phyloP scores from a whole-genome alignment of 2,113 vertebrate species.

The Pedetes capensis region DNA sequence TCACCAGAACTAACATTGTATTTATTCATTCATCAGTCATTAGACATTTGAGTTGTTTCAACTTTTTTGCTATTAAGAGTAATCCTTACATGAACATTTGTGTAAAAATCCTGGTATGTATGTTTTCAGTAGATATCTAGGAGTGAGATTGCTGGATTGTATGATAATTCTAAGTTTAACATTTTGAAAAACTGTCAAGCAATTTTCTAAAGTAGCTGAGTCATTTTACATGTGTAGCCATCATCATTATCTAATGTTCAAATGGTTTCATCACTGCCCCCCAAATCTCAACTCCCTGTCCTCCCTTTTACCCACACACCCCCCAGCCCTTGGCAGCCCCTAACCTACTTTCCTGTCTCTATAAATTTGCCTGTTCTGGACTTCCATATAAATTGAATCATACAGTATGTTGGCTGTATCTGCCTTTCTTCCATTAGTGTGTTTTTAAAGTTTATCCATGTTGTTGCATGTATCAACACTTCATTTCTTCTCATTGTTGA shows the following conservation, averaged over 20 bases:
- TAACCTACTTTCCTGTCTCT: background rate
- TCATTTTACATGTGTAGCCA: background rate
- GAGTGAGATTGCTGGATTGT: background rate
- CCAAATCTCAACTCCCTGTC: too few species aligned
- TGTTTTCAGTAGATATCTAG: background rate
- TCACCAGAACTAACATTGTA: background rate
- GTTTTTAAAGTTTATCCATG: background rate
- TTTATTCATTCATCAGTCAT: background rate
- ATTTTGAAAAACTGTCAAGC: background rate
- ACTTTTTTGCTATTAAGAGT: background rate
- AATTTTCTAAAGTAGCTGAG: background rate
- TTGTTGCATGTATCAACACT: background rate
- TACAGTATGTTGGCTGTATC: too few species aligned
- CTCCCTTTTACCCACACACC: background rate
- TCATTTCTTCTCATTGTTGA: background rate
- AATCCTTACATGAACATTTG: too few species aligned
- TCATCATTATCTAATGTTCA: background rate
- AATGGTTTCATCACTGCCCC: background rate
- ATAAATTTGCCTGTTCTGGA: background rate
- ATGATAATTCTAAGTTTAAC: background rate
- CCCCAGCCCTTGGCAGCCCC: background rate
- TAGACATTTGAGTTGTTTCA: background rate
- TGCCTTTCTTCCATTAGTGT: background rate
- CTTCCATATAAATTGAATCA: background rate
- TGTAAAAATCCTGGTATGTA: background rate